These are phyloP conservation scores for Syngnathus typhle DNA, from an alignment of 2,113 vertebrate genomes.

Conservation along the genomic window DNA sequence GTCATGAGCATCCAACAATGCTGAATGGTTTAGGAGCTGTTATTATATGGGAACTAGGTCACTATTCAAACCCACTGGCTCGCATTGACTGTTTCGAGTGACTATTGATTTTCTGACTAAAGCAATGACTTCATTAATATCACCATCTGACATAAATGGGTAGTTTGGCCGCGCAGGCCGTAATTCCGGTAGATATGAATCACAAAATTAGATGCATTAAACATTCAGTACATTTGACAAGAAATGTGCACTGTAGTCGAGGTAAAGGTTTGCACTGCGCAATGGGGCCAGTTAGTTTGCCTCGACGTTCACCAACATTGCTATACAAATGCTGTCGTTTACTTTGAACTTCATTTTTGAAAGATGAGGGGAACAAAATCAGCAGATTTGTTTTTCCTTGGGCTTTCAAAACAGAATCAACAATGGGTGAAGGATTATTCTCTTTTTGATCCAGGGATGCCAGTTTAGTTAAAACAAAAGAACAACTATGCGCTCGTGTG, in stretches of 20 bases:
- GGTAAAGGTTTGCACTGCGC: constrained; percentile 25
- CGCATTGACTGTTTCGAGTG: constrained; percentile 65
- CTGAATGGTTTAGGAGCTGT: constrained; percentile 54
- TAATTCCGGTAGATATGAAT: constrained; percentile 54
- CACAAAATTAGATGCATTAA: constrained; percentile 52
- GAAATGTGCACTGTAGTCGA: constrained; percentile 40
- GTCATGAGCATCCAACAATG: constrained; percentile 55
- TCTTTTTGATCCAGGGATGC: constrained; percentile 65
- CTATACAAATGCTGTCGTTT: constrained; percentile 50
- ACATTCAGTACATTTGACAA: constrained; percentile 46
- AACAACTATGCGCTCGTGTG: constrained; percentile 59
- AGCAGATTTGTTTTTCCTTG: constrained; percentile 63
- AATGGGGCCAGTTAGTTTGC: constrained; percentile 27
- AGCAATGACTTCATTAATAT: constrained; percentile 78
- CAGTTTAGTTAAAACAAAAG: constrained; percentile 70
- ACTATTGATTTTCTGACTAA: constrained; percentile 78
- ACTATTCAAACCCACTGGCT: constrained; percentile 63
- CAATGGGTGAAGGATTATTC: constrained; percentile 69
- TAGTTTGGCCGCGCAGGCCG: constrained; percentile 50
- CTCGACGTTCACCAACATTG: constrained; percentile 35
- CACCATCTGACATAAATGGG: constrained; percentile 71
- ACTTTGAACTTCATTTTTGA: constrained; percentile 66
- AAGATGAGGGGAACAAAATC: constrained; percentile 56
- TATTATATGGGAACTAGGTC: constrained; percentile 71
- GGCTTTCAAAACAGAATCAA: constrained; percentile 64